phyloP scores from a whole-genome alignment of 1,140 invertebrate species.

The Camponotus pennsylvanicus region DNA sequence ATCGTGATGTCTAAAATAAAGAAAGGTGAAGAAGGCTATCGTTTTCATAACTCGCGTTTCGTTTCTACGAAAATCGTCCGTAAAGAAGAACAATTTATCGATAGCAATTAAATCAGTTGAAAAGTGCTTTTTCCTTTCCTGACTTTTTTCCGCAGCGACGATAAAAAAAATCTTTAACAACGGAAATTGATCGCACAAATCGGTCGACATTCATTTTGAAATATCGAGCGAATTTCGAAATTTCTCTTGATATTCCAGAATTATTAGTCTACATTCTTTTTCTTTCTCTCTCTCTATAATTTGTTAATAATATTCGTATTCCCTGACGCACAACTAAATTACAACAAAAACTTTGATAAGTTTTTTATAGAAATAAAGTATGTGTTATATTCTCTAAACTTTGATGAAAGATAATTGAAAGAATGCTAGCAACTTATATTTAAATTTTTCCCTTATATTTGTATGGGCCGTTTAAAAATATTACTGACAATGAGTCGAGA shows the following conservation, averaged over 20 bases:
- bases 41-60: background rate
- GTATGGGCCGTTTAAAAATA: background rate
- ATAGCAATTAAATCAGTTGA: constrained; percentile 39
- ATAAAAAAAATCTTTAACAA: background rate
- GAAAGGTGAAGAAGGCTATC: background rate
- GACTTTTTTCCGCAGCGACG: too few relatives aligned
- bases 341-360: background rate
- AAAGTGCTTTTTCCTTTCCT: constrained; percentile 1
- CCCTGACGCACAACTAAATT: too few relatives aligned
- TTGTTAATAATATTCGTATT: background rate
- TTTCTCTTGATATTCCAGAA: background rate
- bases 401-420: constrained; percentile 2
- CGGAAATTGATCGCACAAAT: constrained; percentile 25
- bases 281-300: too few relatives aligned
- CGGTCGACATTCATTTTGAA: background rate
- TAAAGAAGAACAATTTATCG: constrained; percentile 26
- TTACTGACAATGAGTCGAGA: constrained; percentile 6
- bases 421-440: background rate
- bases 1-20: background rate
- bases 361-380: background rate
- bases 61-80: background rate
- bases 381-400: background rate
- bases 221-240: constrained; percentile 19
- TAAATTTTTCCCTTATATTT: constrained; percentile 26
- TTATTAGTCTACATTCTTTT: background rate